Evolutionary conservation across 2,797 vertebrate species (phyloP).

Genomic region (Hypotaenidia okinawae): DNA sequence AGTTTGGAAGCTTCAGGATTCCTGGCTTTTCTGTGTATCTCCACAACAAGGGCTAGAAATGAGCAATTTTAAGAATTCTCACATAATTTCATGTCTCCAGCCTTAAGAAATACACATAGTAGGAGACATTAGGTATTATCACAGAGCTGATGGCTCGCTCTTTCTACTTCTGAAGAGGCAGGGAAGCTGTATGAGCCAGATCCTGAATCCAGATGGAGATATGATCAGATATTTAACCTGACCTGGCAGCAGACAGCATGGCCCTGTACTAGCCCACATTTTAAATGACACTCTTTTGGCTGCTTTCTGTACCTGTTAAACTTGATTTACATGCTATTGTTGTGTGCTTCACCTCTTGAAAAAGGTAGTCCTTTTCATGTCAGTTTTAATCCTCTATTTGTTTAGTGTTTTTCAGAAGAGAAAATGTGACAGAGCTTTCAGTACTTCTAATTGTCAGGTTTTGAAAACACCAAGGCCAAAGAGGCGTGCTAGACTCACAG

Average conservation of each 20-base stretch:
- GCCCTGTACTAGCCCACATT: neutral
- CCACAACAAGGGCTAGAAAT: neutral
- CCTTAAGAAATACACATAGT: rapidly evolving
- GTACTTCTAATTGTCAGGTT: neutral
- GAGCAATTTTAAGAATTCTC: neutral
- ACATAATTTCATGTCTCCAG: neutral
- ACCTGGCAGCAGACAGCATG: neutral
- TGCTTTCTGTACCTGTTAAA: neutral
- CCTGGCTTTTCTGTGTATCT: neutral
- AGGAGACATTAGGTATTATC: neutral
- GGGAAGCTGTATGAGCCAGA: neutral
- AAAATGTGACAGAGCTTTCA: neutral
- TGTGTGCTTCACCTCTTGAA: neutral
- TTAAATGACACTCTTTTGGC: neutral
- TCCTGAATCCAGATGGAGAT: neutral
- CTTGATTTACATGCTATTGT: neutral
- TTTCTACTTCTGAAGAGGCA: neutral
- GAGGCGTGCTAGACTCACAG: neutral
- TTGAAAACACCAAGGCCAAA: neutral
- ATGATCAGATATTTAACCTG: neutral
- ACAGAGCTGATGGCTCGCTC: neutral
- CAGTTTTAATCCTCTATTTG: neutral
- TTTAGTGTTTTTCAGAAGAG: neutral
- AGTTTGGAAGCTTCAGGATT: neutral
- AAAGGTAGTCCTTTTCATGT: neutral